phyloP scores from a whole-genome alignment of 2,113 vertebrate species.

The Lucifuga dentata region DNA sequence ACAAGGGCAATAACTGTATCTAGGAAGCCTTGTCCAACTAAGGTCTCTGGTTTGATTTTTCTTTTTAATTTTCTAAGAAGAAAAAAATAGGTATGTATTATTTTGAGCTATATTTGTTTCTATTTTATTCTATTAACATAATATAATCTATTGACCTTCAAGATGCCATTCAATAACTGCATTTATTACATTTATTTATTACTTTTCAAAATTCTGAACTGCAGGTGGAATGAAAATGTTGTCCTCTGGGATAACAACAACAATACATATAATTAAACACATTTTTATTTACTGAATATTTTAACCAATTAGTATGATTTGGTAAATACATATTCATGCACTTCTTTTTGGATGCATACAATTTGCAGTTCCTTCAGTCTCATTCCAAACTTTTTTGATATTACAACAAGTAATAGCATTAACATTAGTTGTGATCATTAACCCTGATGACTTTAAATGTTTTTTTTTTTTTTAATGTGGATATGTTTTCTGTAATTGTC shows the following conservation, averaged over 20 bases:
- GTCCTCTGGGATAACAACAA: too few relatives aligned
- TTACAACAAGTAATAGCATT: conserved; percentile 48
- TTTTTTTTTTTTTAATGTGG: conserved; percentile 41
- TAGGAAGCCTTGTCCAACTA: conserved; percentile 24
- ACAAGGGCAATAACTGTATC: conserved; percentile 47
- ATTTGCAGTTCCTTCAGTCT: conserved; percentile 70
- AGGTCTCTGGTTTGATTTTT: conserved; percentile 9
- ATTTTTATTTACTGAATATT: background rate
- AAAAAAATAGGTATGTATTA: too few relatives aligned
- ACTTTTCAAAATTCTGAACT: too few relatives aligned
- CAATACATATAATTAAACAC: too few relatives aligned
- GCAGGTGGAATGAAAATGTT: too few relatives aligned
- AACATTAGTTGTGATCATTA: conserved; percentile 38
- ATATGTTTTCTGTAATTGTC: conserved; percentile 27
- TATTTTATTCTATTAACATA: background rate
- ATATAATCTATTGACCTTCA: background rate
- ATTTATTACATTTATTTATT: too few relatives aligned
- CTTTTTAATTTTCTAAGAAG: background rate
- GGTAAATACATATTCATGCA: conserved; percentile 44
- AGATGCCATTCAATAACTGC: too few relatives aligned
- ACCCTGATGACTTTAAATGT: conserved; percentile 36
- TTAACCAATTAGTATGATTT: conserved; percentile 25
- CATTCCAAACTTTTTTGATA: conserved; percentile 72
- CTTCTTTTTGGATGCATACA: conserved; percentile 47
- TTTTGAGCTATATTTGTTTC: background rate